Conservation (phyloP, 2,113 vertebrate species). For the Pseudopodoces humilis region DNA sequence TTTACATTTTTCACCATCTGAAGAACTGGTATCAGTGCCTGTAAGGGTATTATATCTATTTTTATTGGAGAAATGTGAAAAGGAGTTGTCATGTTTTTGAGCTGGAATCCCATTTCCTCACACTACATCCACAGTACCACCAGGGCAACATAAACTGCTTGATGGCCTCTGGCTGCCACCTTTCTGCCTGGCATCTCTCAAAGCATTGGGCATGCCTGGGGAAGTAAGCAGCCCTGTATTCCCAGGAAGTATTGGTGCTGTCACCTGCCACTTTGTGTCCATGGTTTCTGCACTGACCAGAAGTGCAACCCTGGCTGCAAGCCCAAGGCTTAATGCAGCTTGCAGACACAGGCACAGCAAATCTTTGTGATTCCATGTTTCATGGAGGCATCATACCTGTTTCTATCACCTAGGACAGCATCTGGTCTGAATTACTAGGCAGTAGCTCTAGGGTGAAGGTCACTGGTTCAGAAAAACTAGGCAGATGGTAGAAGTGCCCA, state of each 20-base stretch:
- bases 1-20: neutral
- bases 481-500: neutral
- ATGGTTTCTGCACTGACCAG: neutral
- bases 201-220: neutral
- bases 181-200: neutral
- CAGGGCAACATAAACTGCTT: neutral
- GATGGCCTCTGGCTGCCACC: neutral
- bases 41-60: neutral
- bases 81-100: neutral
- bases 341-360: neutral
- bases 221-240: neutral
- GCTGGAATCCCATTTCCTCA: neutral
- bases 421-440: neutral
- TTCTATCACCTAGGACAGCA: neutral
- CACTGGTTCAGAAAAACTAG: neutral
- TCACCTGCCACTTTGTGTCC: neutral
- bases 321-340: neutral
- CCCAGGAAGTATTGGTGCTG: neutral
- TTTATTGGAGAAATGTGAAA: neutral
- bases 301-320: neutral
- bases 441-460: neutral
- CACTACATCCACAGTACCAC: neutral
- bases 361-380: neutral
- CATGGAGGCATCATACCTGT: neutral
- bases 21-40: neutral